phyloP scores from a whole-genome alignment of 1,140 invertebrate genomes.

The Drosophila nasuta region DNA sequence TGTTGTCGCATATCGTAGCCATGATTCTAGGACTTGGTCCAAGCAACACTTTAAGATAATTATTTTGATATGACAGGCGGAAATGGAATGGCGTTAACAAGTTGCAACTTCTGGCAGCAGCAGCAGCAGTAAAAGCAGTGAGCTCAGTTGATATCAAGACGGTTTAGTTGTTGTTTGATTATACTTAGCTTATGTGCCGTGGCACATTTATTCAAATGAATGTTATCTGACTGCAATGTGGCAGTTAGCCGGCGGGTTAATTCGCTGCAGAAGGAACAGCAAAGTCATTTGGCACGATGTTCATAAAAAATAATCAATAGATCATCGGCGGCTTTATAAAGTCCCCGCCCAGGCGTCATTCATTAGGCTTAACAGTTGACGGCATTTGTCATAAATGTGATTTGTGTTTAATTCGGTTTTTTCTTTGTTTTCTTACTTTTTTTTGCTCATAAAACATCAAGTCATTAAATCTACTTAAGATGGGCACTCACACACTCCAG shows the following conservation, averaged over 20 bases:
- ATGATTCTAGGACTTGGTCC: constrained; percentile 56
- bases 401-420: constrained; percentile 57
- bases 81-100: constrained; percentile 78
- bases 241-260: constrained; percentile 20
- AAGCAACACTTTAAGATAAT: constrained; percentile 74
- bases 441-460: constrained; percentile 48
- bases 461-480: constrained; percentile 81
- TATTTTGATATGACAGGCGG: constrained; percentile 81
- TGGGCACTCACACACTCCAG: constrained; percentile 51
- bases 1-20: constrained; percentile 43
- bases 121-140: too few relatives aligned
- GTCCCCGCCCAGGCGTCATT: constrained; percentile 1
- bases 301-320: constrained; percentile 59
- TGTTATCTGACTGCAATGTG: constrained; percentile 63
- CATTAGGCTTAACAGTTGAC: constrained; percentile 33
- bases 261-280: not conserved
- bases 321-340: not conserved
- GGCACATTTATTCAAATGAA: constrained; percentile 48
- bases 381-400: constrained; percentile 73
- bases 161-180: constrained; percentile 37
- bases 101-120: constrained; percentile 59
- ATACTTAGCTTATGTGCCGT: constrained; percentile 33
- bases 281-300: constrained; percentile 38
- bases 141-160: constrained; percentile 40
- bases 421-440: not conserved